phyloP scores from a whole-genome alignment of 2,888 invertebrate species.

The Acanthopleura granulata region DNA sequence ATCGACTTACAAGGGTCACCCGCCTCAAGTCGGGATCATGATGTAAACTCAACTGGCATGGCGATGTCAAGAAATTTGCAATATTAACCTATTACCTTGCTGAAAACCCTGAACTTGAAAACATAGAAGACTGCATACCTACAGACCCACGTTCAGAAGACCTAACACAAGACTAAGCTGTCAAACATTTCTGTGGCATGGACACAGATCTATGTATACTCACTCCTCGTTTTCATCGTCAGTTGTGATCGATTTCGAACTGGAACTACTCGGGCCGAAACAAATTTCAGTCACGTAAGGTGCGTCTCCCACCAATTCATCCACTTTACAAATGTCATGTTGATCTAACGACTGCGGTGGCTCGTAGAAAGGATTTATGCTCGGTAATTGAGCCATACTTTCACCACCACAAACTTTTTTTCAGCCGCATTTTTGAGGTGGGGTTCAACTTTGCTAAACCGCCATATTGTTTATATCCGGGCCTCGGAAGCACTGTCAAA shows the following conservation, averaged over 20 bases:
- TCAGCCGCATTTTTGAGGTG: slow-evolving; percentile 14
- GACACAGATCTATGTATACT: no score
- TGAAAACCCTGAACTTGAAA: no score
- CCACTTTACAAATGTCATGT: slow-evolving; percentile 1
- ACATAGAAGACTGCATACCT: no score
- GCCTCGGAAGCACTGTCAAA: background rate
- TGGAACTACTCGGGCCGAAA: slow-evolving; percentile 16
- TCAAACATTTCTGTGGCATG: no score
- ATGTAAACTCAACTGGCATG: no score
- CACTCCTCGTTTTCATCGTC: slow-evolving; percentile 3
- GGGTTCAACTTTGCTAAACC: slow-evolving; percentile 11
- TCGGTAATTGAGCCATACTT: slow-evolving; percentile 17
- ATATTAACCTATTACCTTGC: no score
- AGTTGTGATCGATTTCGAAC: slow-evolving; percentile 12
- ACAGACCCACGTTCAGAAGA: no score
- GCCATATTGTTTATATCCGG: slow-evolving; percentile 18
- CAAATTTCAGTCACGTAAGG: slow-evolving; percentile 15
- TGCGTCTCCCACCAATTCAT: background rate
- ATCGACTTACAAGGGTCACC: no score
- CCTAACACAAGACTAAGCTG: no score
- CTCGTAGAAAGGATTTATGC: slow-evolving; percentile 14
- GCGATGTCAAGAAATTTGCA: no score
- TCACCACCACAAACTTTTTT: slow-evolving; percentile 13
- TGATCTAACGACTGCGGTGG: background rate
- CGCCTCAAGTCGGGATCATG: no score